Evolutionary conservation across 2,888 invertebrate genomes (phyloP).

Genomic region (Onchidella celtica): DNA sequence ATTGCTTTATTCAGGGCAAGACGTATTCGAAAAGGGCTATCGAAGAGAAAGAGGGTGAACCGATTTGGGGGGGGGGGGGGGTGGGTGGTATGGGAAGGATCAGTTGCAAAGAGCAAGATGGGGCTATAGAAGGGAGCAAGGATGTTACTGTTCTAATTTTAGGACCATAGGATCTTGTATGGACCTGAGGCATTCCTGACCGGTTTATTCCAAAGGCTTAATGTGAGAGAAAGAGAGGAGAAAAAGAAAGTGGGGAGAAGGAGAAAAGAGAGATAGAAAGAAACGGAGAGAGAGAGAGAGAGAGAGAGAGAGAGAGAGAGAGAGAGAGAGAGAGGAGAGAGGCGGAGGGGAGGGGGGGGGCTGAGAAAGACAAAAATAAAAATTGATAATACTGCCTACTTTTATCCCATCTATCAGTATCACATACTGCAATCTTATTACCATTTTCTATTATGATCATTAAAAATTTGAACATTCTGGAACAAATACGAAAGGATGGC

Average conservation of each 20-base stretch:
- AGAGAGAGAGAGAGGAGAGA: neutral
- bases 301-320: neutral
- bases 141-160: too few relatives aligned
- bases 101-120: neutral
- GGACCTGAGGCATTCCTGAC: too few relatives aligned
- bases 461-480: too few relatives aligned
- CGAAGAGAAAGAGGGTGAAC: neutral
- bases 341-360: neutral
- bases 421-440: too few relatives aligned
- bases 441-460: too few relatives aligned
- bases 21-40: neutral
- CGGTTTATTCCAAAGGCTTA: too few relatives aligned
- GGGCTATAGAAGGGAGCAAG: neutral
- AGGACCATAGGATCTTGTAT: too few relatives aligned
- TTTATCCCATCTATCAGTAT: too few relatives aligned
- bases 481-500: too few relatives aligned
- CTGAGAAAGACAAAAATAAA: neutral
- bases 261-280: slow-evolving; percentile 2
- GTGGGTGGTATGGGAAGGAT: slow-evolving; percentile 1
- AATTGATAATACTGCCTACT: too few relatives aligned
- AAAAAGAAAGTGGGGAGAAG: neutral
- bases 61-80: neutral
- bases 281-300: slow-evolving; percentile 4
- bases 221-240: neutral
- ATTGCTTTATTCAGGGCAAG: too few relatives aligned